Evolutionary conservation across 1,140 invertebrate species (phyloP).

Genomic region (Sinonovacula constricta): DNA sequence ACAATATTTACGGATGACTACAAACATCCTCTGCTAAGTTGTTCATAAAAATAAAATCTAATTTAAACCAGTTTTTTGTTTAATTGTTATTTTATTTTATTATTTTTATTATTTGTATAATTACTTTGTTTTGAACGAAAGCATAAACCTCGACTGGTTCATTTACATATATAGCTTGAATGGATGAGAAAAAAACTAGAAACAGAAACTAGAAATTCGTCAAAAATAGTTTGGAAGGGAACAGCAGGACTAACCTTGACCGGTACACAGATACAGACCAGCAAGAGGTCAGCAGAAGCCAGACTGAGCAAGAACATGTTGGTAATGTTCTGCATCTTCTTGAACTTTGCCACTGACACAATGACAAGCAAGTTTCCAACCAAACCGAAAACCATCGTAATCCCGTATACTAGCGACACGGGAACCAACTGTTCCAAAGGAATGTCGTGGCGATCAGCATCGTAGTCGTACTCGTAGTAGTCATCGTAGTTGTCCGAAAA

Average conservation of each 20-base stretch:
- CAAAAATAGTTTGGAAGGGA: too few species aligned
- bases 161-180: too few species aligned
- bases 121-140: too few species aligned
- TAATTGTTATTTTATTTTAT: too few species aligned
- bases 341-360: constrained; percentile 80
- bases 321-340: constrained; percentile 83
- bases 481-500: constrained; percentile 5
- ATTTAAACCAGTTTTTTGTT: too few species aligned
- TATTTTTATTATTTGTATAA: too few species aligned
- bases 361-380: constrained; percentile 83
- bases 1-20: too few species aligned
- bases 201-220: too few species aligned
- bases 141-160: too few species aligned
- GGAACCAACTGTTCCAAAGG: constrained; percentile 81
- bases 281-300: constrained; percentile 85
- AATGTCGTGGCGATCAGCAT: constrained; percentile 54
- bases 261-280: constrained; percentile 87
- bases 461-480: constrained; percentile 65
- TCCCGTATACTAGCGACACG: constrained; percentile 82
- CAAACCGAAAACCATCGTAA: constrained; percentile 84
- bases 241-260: constrained; percentile 87
- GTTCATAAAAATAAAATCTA: too few species aligned
- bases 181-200: too few species aligned
- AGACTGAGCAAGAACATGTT: constrained; percentile 86
- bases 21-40: too few species aligned